phyloP scores from a whole-genome alignment of 2,888 invertebrate species.

The Meganola albula region DNA sequence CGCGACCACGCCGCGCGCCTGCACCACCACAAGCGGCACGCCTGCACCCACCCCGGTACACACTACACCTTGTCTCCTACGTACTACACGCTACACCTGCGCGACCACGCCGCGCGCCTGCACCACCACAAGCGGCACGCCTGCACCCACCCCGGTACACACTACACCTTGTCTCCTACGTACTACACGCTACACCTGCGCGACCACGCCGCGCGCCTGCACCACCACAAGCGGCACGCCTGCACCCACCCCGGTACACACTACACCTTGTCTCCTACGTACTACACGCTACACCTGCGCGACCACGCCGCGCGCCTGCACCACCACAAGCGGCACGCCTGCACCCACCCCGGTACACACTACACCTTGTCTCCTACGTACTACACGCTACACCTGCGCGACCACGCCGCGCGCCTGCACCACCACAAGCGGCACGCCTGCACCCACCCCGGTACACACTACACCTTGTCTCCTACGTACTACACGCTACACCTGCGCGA shows the following conservation, averaged over 20 bases:
- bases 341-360: slow-evolving; percentile 19
- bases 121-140: slow-evolving; percentile 27
- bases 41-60: slow-evolving; percentile 20
- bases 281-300: too few species aligned
- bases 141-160: slow-evolving; percentile 21
- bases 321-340: slow-evolving; percentile 22
- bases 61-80: slow-evolving; percentile 14
- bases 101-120: slow-evolving; percentile 83
- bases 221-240: slow-evolving; percentile 24
- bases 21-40: slow-evolving; percentile 28
- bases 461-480: too few species aligned
- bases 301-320: slow-evolving; percentile 82
- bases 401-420: slow-evolving; percentile 81
- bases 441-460: slow-evolving; percentile 19
- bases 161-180: slow-evolving; percentile 14
- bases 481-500: slow-evolving; percentile 87
- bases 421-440: slow-evolving; percentile 22
- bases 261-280: slow-evolving; percentile 14
- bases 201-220: slow-evolving; percentile 82
- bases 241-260: slow-evolving; percentile 21
- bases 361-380: too few species aligned
- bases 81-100: too few species aligned
- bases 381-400: slow-evolving; percentile 87
- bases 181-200: too few species aligned
- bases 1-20: slow-evolving; percentile 84